These are phyloP conservation scores for Octodon degus DNA, from an alignment of 2,113 vertebrate genomes.

Conservation along the genomic window DNA sequence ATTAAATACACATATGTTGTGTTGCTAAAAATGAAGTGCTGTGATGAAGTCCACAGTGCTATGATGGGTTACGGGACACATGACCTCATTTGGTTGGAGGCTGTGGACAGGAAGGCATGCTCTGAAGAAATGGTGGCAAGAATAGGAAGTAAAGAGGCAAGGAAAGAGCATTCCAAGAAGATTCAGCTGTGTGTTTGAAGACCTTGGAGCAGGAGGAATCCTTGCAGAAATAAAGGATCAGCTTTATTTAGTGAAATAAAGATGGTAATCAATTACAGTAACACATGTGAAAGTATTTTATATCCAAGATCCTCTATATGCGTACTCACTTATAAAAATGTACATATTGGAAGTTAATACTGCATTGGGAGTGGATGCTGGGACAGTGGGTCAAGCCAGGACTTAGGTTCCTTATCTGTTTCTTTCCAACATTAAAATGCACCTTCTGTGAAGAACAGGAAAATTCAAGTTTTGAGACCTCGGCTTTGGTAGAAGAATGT, in stretches of 20 bases:
- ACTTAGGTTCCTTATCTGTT: slow-evolving; percentile 3
- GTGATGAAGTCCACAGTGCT: background rate
- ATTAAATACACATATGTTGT: background rate
- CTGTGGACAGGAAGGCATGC: background rate
- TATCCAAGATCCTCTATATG: background rate
- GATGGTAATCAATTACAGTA: background rate
- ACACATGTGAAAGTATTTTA: background rate
- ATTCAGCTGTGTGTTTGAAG: slow-evolving; percentile 32
- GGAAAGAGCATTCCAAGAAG: background rate
- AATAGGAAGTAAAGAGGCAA: background rate
- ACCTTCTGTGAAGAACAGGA: background rate
- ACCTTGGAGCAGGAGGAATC: background rate
- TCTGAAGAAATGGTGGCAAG: slow-evolving; percentile 49
- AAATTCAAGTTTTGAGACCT: slow-evolving; percentile 47
- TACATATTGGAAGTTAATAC: background rate
- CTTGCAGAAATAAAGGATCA: slow-evolving; percentile 39
- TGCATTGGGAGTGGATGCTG: slow-evolving; percentile 27
- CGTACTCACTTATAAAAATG: background rate
- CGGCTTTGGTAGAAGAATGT: slow-evolving; percentile 39
- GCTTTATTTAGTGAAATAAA: slow-evolving; percentile 29
- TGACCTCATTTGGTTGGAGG: background rate
- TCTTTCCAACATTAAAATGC: slow-evolving; percentile 56
- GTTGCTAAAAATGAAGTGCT: slow-evolving; percentile 30
- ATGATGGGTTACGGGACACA: background rate
- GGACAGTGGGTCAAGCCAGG: background rate